Conservation (phyloP, 2,797 vertebrate species). For the Manis crassicaudata region DNA sequence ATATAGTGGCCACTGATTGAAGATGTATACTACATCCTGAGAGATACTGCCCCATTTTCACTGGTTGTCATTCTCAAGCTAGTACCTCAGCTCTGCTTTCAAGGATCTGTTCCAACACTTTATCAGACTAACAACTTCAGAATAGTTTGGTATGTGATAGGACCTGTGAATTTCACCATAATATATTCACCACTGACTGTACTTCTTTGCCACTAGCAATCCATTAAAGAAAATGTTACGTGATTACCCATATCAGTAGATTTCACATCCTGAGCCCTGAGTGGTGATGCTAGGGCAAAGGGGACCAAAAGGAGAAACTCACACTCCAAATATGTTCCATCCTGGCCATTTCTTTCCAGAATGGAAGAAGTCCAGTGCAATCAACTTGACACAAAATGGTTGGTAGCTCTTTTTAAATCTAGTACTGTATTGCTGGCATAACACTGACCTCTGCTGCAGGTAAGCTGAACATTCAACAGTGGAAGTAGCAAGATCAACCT, state of each 20-base stretch:
- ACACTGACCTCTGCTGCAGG: background rate
- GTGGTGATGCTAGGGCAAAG: background rate
- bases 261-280: background rate
- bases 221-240: background rate
- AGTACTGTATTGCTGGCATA: background rate
- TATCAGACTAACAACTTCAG: background rate
- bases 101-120: background rate
- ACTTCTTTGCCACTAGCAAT: background rate
- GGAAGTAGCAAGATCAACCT: background rate
- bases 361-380: background rate
- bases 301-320: background rate
- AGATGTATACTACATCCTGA: background rate
- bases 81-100: background rate
- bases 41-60: background rate
- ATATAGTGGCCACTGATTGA: background rate
- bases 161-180: background rate
- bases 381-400: background rate
- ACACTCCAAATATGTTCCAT: background rate
- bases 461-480: background rate
- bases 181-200: background rate
- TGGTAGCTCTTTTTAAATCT: background rate
- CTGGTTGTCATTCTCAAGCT: background rate
- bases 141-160: background rate
- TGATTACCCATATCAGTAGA: background rate
- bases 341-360: background rate